Evolutionary conservation across 2,888 invertebrate genomes (phyloP).

Genomic region (Busseola fusca): DNA sequence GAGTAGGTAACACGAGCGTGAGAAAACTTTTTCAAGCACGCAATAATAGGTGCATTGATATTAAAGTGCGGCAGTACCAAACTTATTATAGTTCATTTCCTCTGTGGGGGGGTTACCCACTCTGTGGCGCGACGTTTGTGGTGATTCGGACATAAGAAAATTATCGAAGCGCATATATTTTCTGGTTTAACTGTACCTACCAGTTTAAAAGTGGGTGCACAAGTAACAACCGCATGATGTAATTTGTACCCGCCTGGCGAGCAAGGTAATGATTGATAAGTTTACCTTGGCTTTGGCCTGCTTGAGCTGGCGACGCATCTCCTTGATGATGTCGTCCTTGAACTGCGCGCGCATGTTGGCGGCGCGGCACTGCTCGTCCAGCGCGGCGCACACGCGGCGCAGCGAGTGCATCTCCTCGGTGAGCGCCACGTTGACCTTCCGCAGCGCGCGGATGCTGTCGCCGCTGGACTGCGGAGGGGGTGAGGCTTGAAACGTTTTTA

Average conservation of each 20-base stretch:
- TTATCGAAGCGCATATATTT: neutral
- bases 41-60: neutral
- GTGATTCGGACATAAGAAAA: too few relatives aligned
- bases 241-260: neutral
- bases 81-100: neutral
- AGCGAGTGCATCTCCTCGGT: slow-evolving; percentile 87
- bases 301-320: slow-evolving; percentile 90
- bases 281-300: slow-evolving; percentile 82
- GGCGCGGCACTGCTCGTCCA: slow-evolving; percentile 89
- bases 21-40: neutral
- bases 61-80: neutral
- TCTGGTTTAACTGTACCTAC: neutral
- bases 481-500: neutral
- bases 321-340: slow-evolving; percentile 91
- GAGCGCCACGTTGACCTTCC: slow-evolving; percentile 89
- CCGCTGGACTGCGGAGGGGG: slow-evolving; percentile 53
- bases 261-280: neutral
- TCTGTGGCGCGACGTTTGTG: neutral
- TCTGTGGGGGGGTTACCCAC: neutral
- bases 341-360: slow-evolving; percentile 88
- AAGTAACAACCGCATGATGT: neutral
- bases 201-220: neutral
- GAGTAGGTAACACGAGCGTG: neutral
- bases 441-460: slow-evolving; percentile 88
- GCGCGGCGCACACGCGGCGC: slow-evolving; percentile 85